These are phyloP conservation scores for Drosophila birchii DNA, from an alignment of 2,888 invertebrate species.

Conservation along the genomic window DNA sequence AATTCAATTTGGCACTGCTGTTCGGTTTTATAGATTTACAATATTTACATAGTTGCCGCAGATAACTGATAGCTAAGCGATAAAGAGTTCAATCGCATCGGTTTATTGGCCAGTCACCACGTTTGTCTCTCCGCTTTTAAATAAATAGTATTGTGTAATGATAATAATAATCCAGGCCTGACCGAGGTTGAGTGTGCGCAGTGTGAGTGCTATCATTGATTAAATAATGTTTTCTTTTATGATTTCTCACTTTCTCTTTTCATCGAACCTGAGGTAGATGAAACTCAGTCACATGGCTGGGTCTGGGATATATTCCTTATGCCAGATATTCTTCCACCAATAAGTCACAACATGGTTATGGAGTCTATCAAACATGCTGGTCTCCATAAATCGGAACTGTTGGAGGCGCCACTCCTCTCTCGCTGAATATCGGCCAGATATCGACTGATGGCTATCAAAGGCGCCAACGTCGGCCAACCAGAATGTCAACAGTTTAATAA, in stretches of 20 bases:
- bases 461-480: constrained; percentile 51
- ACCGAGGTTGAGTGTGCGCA: constrained; percentile 29
- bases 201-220: constrained; percentile 50
- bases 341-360: constrained; percentile 47
- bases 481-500: constrained; percentile 82
- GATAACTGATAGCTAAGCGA: constrained; percentile 43
- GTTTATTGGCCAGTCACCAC: constrained; percentile 63
- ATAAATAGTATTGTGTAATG: constrained; percentile 57
- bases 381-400: constrained; percentile 67
- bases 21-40: constrained; percentile 51
- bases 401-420: constrained; percentile 56
- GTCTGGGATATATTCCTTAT: not conserved
- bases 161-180: constrained; percentile 51
- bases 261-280: constrained; percentile 3
- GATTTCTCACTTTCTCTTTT: constrained; percentile 67
- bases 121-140: constrained; percentile 37
- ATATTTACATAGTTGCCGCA: constrained; percentile 54
- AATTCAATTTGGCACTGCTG: constrained; percentile 64
- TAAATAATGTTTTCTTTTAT: constrained; percentile 45
- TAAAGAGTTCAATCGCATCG: constrained; percentile 78
- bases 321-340: constrained; percentile 28
- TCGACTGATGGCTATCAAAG: constrained; percentile 59
- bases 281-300: not conserved
- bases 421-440: constrained; percentile 34
- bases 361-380: constrained; percentile 62